phyloP scores from a whole-genome alignment of 2,888 invertebrate species.

The Trichogramma evanescens region DNA sequence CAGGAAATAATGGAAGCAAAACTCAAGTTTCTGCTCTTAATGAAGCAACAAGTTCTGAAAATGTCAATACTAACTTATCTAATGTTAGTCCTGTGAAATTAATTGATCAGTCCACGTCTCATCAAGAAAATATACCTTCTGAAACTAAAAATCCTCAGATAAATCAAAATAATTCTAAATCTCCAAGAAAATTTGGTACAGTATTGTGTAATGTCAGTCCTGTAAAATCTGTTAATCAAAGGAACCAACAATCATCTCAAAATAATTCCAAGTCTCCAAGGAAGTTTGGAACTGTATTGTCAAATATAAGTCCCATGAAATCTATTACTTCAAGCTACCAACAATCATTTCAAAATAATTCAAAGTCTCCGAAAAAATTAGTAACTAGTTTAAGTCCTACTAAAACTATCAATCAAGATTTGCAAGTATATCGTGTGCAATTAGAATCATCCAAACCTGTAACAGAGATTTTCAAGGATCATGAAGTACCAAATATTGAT shows the following conservation, averaged over 20 bases:
- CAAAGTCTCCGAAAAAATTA: not conserved
- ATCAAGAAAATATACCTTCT: not conserved
- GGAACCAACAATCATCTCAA: too few species aligned
- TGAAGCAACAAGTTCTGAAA: not conserved
- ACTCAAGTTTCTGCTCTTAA: not conserved
- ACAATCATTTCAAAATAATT: not conserved
- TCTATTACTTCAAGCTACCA: not conserved
- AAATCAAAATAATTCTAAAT: not conserved
- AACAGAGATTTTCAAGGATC: too few species aligned
- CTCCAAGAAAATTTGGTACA: not conserved
- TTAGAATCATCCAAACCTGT: too few species aligned
- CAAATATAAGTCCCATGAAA: slow-evolving; percentile 24
- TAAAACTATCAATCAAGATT: too few species aligned
- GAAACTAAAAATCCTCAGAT: not conserved
- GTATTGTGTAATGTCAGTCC: too few species aligned
- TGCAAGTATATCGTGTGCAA: too few species aligned
- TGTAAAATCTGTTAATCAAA: too few species aligned
- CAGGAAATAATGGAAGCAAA: not conserved
- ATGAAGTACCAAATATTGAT: too few species aligned
- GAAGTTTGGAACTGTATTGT: slow-evolving; percentile 34
- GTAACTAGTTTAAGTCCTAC: too few species aligned
- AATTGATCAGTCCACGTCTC: too few species aligned
- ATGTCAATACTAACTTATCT: not conserved
- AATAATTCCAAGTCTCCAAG: slow-evolving; percentile 19
- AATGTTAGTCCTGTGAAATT: too few species aligned